Evolutionary conservation across 1,140 invertebrate species (phyloP).

Genomic region (Atta texana): DNA sequence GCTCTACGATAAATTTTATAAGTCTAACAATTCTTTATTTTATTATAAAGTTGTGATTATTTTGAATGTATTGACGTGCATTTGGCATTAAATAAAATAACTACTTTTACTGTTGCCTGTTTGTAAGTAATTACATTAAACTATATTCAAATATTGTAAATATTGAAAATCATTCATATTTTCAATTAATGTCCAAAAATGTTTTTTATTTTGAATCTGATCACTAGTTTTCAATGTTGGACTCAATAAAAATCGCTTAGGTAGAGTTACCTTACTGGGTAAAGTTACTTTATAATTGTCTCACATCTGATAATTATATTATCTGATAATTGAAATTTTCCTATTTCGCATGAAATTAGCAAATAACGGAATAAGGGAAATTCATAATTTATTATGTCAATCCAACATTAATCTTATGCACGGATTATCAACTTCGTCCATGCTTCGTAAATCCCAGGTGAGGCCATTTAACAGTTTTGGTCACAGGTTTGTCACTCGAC

Average conservation of each 20-base stretch:
- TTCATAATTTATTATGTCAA: background rate
- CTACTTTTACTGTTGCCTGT: no score
- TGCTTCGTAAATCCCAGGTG: background rate
- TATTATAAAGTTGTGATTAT: background rate
- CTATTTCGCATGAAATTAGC: background rate
- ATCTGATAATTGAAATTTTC: background rate
- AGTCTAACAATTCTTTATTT: background rate
- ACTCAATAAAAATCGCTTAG: no score
- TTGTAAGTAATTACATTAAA: no score
- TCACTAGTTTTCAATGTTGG: no score
- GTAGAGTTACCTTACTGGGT: no score
- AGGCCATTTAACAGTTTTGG: constrained; percentile 3
- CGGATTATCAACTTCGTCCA: background rate
- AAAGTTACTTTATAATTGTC: background rate
- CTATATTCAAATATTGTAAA: no score
- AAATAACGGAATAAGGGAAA: background rate
- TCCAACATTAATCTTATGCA: background rate
- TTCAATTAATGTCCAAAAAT: no score
- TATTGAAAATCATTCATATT: no score
- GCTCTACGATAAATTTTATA: background rate
- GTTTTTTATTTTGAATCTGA: no score
- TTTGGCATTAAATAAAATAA: background rate
- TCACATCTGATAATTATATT: background rate
- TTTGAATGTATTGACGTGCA: background rate
- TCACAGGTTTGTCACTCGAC: background rate